Base-by-base conservation (phyloP, 1,140 invertebrate genomes). In the Drosophila neocordata region DNA sequence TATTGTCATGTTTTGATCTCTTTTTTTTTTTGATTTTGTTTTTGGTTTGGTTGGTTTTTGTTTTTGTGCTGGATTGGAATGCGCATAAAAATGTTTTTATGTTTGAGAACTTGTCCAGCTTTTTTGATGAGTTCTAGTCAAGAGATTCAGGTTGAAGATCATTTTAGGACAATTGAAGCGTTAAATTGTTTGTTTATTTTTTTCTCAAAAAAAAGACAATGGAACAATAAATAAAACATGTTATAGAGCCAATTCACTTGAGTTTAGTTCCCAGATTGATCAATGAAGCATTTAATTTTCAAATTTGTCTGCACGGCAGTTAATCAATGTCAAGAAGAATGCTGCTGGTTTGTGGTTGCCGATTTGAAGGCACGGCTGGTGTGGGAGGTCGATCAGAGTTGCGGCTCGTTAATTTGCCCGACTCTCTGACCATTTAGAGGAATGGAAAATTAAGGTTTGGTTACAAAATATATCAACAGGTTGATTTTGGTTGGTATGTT, bases 1-100 rank as follows among this genome's bases (percentile, higher is more conserved):
- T 85, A 87, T 85, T 87, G 82, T 85, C 82, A 85, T 85, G 82
- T 87, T 85, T 85, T 85, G 82, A 85, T 85, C 78, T 85, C 41
- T 87, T 85, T 71, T 18, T 63, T 4, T 55, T 60, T 69, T 31
- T 41, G 44, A 34, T 37, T 57, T 31, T 41, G 44, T 38, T 37
- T 57, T 51, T 24, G 2, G 22, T 24, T 2, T 24, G 22, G 22
- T 57, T 60, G 62, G 48, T 73, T 35, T 31, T 60, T 65, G 48
- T 73, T 35, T 31, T 24, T 56, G 13, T 41, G 24, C 63, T 62
- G 63, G 27, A 72, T 20, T 48, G 82, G 82, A 85, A 85, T 85
- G 82, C 83, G 78, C 82, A 85, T 88, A 88, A 85, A 85, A 85
- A 85, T 85, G 83, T 70, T 82, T 79, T 82, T 74, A 81, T 57